Evolutionary conservation across 2,888 invertebrate species (phyloP).

Genomic region (Chymomyza fuscimana): DNA sequence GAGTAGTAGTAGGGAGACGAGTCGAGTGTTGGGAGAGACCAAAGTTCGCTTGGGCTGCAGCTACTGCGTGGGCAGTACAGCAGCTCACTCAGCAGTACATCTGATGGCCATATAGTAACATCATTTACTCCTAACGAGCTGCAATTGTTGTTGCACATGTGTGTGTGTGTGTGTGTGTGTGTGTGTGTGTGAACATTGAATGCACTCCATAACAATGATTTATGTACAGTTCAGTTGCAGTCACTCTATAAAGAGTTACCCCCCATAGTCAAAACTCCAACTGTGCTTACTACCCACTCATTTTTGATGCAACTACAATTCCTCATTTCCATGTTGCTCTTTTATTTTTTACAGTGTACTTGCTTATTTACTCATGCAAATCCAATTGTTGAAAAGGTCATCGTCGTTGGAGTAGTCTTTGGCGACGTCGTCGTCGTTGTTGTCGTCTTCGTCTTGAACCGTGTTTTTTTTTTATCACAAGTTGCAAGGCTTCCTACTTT

Average conservation of each 20-base stretch:
- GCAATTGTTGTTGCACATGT: background rate
- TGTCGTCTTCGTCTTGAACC: background rate
- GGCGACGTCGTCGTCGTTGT: background rate
- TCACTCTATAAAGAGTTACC: no score
- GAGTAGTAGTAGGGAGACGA: background rate
- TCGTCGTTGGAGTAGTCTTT: background rate
- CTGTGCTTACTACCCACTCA: background rate
- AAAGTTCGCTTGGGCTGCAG: background rate
- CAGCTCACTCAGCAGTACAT: background rate
- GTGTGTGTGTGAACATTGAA: background rate
- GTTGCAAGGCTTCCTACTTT: background rate
- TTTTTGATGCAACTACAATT: background rate
- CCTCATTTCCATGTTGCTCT: background rate
- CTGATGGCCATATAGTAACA: background rate
- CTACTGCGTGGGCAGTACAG: background rate
- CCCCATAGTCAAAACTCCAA: no score
- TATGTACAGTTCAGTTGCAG: no score
- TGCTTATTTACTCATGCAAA: constrained; percentile 5
- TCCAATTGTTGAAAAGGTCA: constrained; percentile 5
- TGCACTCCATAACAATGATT: background rate
- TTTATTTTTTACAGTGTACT: background rate
- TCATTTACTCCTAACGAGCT: constrained; percentile 6
- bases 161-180: no score
- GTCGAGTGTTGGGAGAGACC: background rate
- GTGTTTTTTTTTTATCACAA: background rate